Percentiles rank a stretch among this genome's conserved stretches.
Evolutionary conservation across 2,888 invertebrate species (phyloP).

Genomic region (Nesidiocoris tenuis): DNA sequence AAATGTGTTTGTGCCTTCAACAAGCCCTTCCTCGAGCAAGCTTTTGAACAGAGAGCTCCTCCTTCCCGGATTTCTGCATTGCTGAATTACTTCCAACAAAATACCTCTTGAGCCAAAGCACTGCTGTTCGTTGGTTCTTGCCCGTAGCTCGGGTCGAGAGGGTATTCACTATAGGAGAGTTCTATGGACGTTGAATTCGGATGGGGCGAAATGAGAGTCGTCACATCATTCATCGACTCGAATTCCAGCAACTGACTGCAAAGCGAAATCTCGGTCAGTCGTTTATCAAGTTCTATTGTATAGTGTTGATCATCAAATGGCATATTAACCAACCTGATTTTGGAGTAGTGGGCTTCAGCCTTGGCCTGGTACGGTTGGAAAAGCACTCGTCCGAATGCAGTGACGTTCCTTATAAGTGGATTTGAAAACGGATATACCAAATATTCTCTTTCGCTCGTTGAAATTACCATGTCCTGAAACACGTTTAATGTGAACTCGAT

Average conservation of each 20-base stretch:
- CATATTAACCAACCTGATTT: constrained; percentile 45
- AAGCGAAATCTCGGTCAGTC: neutral
- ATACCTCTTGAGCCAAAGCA: constrained; percentile 49
- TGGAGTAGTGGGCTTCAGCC: constrained; percentile 55
- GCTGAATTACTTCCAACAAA: no score
- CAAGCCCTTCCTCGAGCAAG: no score
- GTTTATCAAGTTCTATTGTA: neutral
- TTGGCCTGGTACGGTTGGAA: constrained; percentile 57
- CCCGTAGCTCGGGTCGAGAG: constrained; percentile 50
- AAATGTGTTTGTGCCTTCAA: no score
- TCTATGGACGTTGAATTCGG: constrained; percentile 36
- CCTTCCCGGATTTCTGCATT: no score
- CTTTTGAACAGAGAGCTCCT: no score
- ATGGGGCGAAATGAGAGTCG: constrained; percentile 1
- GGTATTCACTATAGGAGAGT: constrained; percentile 44
- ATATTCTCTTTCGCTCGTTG: constrained; percentile 56
- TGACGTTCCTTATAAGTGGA: constrained; percentile 53
- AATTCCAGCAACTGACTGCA: constrained; percentile 44
- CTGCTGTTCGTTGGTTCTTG: constrained; percentile 49
- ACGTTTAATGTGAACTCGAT: no score
- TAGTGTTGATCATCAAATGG: neutral
- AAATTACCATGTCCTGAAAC: constrained; percentile 55
- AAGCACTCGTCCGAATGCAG: constrained; percentile 55
- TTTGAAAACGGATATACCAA: constrained; percentile 51
- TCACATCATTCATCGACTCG: neutral